phyloP scores from a whole-genome alignment of 2,888 invertebrate species.

The Drosophila anomalata region DNA sequence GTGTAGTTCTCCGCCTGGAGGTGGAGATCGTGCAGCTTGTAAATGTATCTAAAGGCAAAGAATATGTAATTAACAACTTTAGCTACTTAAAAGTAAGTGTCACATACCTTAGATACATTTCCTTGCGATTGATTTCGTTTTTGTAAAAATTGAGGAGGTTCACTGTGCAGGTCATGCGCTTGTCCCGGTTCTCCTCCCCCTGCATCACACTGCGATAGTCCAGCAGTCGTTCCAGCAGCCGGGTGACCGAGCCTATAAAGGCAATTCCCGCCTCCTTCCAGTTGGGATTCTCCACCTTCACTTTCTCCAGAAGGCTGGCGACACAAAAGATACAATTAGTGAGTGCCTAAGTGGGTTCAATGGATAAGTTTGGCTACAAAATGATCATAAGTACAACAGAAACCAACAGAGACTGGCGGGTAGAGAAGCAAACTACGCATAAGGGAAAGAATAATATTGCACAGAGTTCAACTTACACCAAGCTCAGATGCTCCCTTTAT shows the following conservation, averaged over 20 bases:
- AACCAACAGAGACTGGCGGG: conserved; percentile 1
- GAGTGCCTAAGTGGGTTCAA: background rate
- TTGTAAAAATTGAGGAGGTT: conserved; percentile 98
- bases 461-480: conserved; percentile 90
- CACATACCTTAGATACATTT: conserved; percentile 92
- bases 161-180: conserved; percentile 98
- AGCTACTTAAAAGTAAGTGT: background rate
- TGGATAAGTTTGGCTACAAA: conserved; percentile 7
- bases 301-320: conserved; percentile 91
- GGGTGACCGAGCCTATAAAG: conserved; percentile 95
- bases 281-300: conserved; percentile 92
- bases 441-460: conserved; percentile 29
- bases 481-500: conserved; percentile 94
- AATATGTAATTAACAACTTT: background rate
- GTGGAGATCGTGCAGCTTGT: conserved; percentile 96
- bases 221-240: conserved; percentile 92
- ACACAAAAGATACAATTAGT: background rate
- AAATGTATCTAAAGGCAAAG: conserved; percentile 89
- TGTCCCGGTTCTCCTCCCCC: conserved; percentile 97
- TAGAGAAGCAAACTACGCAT: conserved; percentile 1
- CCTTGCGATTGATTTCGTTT: conserved; percentile 96
- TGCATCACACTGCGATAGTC: conserved; percentile 98
- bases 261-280: conserved; percentile 97
- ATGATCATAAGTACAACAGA: background rate
- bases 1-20: conserved; percentile 95